phyloP scores from a whole-genome alignment of 2,113 vertebrate genomes.

The Aplodontia rufa region DNA sequence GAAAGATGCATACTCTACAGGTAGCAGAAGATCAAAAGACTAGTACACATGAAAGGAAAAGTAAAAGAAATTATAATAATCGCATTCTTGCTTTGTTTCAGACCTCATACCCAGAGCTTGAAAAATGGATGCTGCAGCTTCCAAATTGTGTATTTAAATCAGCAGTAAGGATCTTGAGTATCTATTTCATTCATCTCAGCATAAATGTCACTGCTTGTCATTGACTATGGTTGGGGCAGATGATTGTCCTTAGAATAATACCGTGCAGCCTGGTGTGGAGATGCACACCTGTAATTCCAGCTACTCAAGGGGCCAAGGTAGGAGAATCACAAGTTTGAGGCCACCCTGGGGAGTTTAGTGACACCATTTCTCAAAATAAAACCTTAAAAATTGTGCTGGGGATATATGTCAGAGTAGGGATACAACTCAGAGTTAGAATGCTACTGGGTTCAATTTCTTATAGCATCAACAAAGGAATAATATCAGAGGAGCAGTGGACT shows the following conservation, averaged over 20 bases:
- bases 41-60: background rate
- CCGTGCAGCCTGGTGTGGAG: background rate
- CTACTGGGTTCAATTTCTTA: too few relatives aligned
- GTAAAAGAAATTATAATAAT: background rate
- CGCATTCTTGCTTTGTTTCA: background rate
- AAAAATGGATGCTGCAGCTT: background rate
- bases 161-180: background rate
- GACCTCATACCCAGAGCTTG: background rate
- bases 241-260: background rate
- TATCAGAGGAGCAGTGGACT: background rate
- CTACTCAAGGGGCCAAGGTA: too few relatives aligned
- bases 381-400: too few relatives aligned
- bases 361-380: too few relatives aligned
- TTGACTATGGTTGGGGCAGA: background rate
- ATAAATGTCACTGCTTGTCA: background rate
- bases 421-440: too few relatives aligned
- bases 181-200: background rate
- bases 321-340: too few relatives aligned
- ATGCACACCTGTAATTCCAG: too few relatives aligned
- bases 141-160: background rate
- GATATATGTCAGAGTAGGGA: too few relatives aligned
- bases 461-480: background rate
- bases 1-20: background rate
- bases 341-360: too few relatives aligned
- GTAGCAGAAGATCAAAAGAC: background rate